Evolutionary conservation across 2,888 invertebrate genomes (phyloP), one percentile per base, ranked within the genome.

Genomic region (Eudasyphora cyanicolor): DNA sequence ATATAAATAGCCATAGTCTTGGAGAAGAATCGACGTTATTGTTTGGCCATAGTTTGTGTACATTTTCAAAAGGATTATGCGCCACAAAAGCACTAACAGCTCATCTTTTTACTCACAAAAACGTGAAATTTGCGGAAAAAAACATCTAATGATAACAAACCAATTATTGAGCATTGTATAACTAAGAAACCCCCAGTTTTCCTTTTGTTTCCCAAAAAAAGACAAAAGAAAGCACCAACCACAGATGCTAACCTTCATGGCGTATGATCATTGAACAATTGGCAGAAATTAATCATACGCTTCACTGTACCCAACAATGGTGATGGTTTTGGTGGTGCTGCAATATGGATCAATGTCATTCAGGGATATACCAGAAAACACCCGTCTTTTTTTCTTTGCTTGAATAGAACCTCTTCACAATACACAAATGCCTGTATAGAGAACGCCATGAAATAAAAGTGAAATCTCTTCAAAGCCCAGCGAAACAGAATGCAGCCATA

Each of bases 231-330:
- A n/a, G n/a, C n/a, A 51, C 27, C 21, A 54, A 54, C 12, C 14
- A 57, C 24, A 12, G 8, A 10, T 12, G 12, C 24, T n/a, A 42
- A 21, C 67, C 42, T 38, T 42, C 67, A 42, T 6, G 38, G 67
- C 67, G 67, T 67, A 67, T 67, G 67, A 67, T 67, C 35, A 67
- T 24, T 10, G 12, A 38, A 24, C 21, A 24, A 38, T 21, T 64
- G 24, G 24, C 24, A 42, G 24, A 57, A 27, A 57, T 27, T 57
- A 57, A 42, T 67, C 67, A 67, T 67, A 38, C 67, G 67, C 60
- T 24, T n/a, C 60, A 14, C 6, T 24, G 60, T 14, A 45, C 45
- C 14, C n/a, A n/a, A 45, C n/a, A 45, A n/a, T n/a, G n/a, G n/a
- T 49, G 17, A 49, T 19, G 49, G 49, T 49, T 19, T 49, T 5